Conservation (phyloP, 2,113 vertebrate species). For the Brachypteracias leptosomus region DNA sequence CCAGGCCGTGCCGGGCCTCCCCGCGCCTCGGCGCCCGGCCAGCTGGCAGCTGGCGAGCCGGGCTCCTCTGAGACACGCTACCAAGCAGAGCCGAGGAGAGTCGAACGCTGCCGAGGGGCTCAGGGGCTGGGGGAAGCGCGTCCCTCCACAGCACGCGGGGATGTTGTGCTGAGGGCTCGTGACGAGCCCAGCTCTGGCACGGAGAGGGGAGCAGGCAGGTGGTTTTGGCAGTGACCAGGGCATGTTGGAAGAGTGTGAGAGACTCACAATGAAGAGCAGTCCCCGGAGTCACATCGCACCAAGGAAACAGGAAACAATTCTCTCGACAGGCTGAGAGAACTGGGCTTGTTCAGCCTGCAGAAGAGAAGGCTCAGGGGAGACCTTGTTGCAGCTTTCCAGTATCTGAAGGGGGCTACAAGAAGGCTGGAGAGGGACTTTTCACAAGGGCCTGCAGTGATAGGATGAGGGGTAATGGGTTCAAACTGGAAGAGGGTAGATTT, state of each 20-base stretch:
- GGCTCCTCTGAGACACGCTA: background rate
- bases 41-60: background rate
- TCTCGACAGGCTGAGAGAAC: no score
- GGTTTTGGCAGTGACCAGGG: background rate
- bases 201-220: background rate
- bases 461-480: no score
- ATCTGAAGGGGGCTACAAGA: no score
- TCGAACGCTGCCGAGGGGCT: background rate
- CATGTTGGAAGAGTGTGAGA: rapidly evolving
- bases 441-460: no score
- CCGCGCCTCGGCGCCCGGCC: background rate
- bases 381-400: no score
- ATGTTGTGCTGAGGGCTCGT: background rate
- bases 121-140: rapidly evolving
- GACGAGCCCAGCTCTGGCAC: rapidly evolving
- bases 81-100: rapidly evolving
- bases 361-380: no score
- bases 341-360: no score
- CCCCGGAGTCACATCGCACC: background rate
- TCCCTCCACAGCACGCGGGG: background rate
- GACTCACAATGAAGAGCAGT: rapidly evolving
- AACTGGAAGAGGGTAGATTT: no score
- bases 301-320: no score
- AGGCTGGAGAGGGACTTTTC: no score
- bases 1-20: background rate